A percentile compares a stretch with the other conserved stretches of the same genome.
phyloP scores from a whole-genome alignment of 1,140 invertebrate species.

The Panulirus ornatus region DNA sequence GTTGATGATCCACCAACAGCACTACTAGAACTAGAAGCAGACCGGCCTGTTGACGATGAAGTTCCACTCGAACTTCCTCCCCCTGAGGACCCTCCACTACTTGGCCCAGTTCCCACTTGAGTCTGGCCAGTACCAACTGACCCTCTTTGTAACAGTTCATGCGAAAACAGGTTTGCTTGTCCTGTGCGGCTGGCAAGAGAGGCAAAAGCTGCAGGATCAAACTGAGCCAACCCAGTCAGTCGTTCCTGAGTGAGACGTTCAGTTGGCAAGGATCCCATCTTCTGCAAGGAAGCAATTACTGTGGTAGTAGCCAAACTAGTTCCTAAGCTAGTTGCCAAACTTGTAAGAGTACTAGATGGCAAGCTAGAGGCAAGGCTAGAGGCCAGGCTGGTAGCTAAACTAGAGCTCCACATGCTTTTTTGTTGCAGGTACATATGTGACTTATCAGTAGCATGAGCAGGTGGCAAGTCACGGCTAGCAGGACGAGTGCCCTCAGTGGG shows the following conservation, averaged over 20 bases:
- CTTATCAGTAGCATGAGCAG: slow-evolving; percentile 70
- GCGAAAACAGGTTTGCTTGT: slow-evolving; percentile 69
- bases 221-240: slow-evolving; percentile 40
- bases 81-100: slow-evolving; percentile 56
- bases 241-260: slow-evolving; percentile 67
- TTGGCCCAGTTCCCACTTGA: slow-evolving; percentile 67
- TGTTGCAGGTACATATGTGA: slow-evolving; percentile 73
- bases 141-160: slow-evolving; percentile 69
- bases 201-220: slow-evolving; percentile 73
- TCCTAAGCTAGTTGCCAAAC: slow-evolving; percentile 61
- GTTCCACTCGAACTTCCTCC: slow-evolving; percentile 55
- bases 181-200: slow-evolving; percentile 72
- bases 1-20: slow-evolving; percentile 44
- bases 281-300: slow-evolving; percentile 73
- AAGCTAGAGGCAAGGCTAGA: slow-evolving; percentile 70
- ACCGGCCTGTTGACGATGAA: slow-evolving; percentile 46
- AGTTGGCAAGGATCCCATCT: slow-evolving; percentile 69
- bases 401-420: slow-evolving; percentile 74
- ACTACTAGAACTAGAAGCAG: slow-evolving; percentile 59
- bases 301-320: slow-evolving; percentile 66
- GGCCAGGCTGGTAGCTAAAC: slow-evolving; percentile 67
- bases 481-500: slow-evolving; percentile 66
- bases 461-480: slow-evolving; percentile 72
- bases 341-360: slow-evolving; percentile 59
- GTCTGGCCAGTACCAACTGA: slow-evolving; percentile 63